A percentile compares a stretch with the other conserved stretches of the same genome.
Evolutionary conservation across 2,888 invertebrate genomes (phyloP).

Genomic region (Drosophila fulvimacula): DNA sequence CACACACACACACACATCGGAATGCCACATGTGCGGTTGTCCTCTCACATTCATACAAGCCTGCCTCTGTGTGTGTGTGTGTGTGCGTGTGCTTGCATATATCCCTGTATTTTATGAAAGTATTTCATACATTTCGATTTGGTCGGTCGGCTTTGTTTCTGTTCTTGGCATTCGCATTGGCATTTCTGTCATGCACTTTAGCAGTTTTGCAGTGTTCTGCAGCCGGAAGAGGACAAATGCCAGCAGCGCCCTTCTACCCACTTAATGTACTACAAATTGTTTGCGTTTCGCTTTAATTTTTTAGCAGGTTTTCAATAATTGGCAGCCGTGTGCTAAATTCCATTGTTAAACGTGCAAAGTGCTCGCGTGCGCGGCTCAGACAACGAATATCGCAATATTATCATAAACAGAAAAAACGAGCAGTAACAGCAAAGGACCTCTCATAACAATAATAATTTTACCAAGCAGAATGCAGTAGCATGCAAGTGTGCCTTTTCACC

Average conservation of each 20-base stretch:
- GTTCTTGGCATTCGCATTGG: slow-evolving; percentile 62
- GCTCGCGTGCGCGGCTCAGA: slow-evolving; percentile 58
- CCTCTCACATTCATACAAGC: slow-evolving; percentile 5
- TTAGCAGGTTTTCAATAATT: slow-evolving; percentile 58
- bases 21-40: slow-evolving; percentile 45
- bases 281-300: slow-evolving; percentile 46
- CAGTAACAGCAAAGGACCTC: slow-evolving; percentile 23
- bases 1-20: slow-evolving; percentile 25
- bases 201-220: slow-evolving; percentile 40
- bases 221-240: slow-evolving; percentile 51
- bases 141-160: slow-evolving; percentile 52
- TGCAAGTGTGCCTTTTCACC: slow-evolving; percentile 61
- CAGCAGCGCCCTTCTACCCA: slow-evolving; percentile 15
- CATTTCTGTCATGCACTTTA: slow-evolving; percentile 61
- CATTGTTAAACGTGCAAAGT: slow-evolving; percentile 52
- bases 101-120: slow-evolving; percentile 50
- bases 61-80: neutral
- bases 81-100: slow-evolving; percentile 10
- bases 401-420: slow-evolving; percentile 17
- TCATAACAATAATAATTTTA: slow-evolving; percentile 45
- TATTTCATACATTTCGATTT: slow-evolving; percentile 64
- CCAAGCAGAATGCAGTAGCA: slow-evolving; percentile 44
- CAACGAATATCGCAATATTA: slow-evolving; percentile 56
- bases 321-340: slow-evolving; percentile 58
- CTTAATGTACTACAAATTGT: slow-evolving; percentile 45